Percentiles rank a stretch among this genome's conserved stretches.
phyloP scores from a whole-genome alignment of 2,113 vertebrate genomes.

The Dipodomys stephensi region DNA sequence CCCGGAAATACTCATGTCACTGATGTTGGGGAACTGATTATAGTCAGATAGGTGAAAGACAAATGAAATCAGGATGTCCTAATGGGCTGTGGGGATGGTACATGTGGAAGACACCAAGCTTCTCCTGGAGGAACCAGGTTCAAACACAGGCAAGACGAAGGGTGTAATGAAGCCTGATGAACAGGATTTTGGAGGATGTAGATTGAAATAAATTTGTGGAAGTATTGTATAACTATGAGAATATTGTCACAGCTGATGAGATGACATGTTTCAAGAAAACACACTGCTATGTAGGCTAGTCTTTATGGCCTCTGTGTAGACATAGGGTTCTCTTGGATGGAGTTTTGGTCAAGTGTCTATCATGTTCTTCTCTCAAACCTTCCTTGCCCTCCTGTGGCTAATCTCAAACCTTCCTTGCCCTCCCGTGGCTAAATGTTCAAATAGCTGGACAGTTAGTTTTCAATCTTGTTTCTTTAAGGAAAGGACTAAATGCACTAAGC shows the following conservation, averaged over 20 bases:
- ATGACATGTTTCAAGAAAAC: background rate
- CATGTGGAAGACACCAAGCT: background rate
- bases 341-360: background rate
- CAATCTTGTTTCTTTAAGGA: background rate
- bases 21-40: background rate
- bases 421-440: background rate
- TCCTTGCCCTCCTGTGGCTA: background rate
- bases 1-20: background rate
- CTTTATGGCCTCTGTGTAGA: background rate
- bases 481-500: background rate
- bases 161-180: background rate
- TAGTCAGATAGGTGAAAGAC: background rate
- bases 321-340: fast-evolving
- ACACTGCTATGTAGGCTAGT: background rate
- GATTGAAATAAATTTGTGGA: background rate
- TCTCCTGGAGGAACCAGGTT: background rate
- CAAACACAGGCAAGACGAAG: background rate
- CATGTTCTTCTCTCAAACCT: background rate
- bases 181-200: background rate
- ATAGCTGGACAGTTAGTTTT: too few relatives aligned
- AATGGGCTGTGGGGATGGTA: background rate
- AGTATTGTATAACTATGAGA: background rate
- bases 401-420: background rate
- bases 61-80: background rate
- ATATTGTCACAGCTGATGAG: background rate